A percentile compares a stretch with the other conserved stretches of the same genome.
Conservation (phyloP, 2,888 invertebrate species). For the Phlogophora meticulosa region DNA sequence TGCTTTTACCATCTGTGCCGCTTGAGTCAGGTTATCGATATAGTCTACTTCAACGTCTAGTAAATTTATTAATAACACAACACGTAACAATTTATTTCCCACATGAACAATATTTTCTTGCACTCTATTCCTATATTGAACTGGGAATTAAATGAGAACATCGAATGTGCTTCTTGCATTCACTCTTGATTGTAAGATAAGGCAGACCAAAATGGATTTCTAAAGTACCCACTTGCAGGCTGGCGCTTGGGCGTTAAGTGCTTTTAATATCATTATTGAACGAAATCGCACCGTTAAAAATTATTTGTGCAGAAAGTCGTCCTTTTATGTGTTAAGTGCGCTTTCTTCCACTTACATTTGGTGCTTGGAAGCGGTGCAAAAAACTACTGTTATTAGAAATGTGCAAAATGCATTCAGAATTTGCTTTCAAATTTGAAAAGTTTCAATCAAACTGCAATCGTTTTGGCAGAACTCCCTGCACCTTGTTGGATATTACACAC, state of each 20-base stretch:
- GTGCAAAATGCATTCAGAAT: not conserved
- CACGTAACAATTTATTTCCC: constrained; percentile 21
- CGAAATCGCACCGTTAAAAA: not conserved
- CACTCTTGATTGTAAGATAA: constrained; percentile 12
- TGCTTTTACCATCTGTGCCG: no score
- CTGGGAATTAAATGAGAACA: constrained; percentile 34
- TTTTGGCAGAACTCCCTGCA: constrained; percentile 28
- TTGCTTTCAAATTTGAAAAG: constrained; percentile 11
- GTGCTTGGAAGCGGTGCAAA: not conserved
- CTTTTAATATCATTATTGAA: constrained; percentile 26
- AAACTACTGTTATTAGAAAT: not conserved
- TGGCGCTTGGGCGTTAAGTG: not conserved
- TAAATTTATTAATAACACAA: constrained; percentile 3
- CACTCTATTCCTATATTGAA: constrained; percentile 16
- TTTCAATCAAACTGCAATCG: constrained; percentile 29
- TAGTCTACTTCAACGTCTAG: no score
- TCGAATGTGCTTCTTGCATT: constrained; percentile 10
- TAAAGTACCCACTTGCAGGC: constrained; percentile 4
- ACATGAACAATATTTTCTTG: constrained; percentile 7
- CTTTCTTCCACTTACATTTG: not conserved
- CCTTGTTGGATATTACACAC: constrained; percentile 38
- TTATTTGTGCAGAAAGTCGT: not conserved
- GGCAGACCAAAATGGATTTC: constrained; percentile 27
- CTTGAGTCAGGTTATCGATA: no score
- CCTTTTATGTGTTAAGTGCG: not conserved